Conservation (phyloP, 1,140 invertebrate species). For the Periplaneta americana region DNA sequence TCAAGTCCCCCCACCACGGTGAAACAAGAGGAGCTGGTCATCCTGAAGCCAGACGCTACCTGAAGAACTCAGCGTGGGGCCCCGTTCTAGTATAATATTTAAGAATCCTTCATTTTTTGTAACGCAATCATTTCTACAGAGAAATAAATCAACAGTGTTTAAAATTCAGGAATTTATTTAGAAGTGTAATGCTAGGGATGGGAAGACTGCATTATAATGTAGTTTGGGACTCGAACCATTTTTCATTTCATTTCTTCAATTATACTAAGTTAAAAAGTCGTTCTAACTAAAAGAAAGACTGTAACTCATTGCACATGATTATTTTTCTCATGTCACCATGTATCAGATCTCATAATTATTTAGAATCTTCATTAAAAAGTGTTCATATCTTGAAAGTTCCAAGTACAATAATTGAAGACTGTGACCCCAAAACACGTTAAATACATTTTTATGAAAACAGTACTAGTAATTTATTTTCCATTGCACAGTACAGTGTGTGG, state of each 20-base stretch:
- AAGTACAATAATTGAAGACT: no score
- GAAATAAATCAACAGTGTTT: background rate
- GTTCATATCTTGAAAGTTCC: no score
- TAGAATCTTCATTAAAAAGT: no score
- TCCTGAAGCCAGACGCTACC: background rate
- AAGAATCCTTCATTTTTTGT: background rate
- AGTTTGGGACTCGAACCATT: background rate
- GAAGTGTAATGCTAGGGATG: background rate
- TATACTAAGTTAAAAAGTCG: no score
- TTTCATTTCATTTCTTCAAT: background rate
- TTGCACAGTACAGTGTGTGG: no score
- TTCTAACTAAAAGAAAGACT: no score
- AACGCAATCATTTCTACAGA: background rate
- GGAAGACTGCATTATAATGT: background rate
- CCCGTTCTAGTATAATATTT: background rate
- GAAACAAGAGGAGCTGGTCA: background rate
- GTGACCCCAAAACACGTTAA: no score
- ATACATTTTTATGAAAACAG: no score
- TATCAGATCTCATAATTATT: no score
- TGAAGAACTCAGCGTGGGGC: background rate
- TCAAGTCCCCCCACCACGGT: background rate
- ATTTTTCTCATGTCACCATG: no score
- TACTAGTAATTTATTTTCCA: no score
- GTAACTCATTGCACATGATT: no score
- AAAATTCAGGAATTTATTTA: background rate